Percentiles rank a stretch among this genome's conserved stretches.
These are phyloP conservation scores for Myotis brandtii DNA, from an alignment of 2,113 vertebrate species.

Conservation along the genomic window DNA sequence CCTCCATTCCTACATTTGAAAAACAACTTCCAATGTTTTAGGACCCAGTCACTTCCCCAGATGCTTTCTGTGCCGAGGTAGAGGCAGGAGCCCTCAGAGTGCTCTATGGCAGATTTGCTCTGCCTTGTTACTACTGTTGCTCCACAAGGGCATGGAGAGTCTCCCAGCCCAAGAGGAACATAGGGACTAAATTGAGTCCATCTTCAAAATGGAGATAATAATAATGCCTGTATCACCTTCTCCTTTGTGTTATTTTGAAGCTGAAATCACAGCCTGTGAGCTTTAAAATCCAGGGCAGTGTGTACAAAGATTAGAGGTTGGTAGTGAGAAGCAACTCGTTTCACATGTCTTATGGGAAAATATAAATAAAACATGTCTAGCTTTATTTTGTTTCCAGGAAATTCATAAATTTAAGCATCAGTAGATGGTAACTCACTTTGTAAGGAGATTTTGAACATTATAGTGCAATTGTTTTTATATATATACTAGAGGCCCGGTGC, in stretches of 20 bases:
- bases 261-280: neutral
- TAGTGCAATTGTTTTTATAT: neutral
- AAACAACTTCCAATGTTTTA: neutral
- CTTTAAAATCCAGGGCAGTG: neutral
- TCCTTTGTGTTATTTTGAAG: neutral
- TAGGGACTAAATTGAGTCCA: neutral
- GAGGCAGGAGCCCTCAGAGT: neutral
- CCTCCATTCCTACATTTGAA: neutral
- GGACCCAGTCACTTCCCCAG: neutral
- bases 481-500: no score
- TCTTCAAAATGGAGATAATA: neutral
- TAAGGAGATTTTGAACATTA: neutral
- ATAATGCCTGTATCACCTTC: neutral
- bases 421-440: neutral
- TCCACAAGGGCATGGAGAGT: neutral
- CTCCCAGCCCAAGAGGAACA: neutral
- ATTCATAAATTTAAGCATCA: neutral
- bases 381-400: slow-evolving; percentile 33
- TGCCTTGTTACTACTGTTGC: neutral
- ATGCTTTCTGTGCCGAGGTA: neutral
- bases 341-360: neutral
- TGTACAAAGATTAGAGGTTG: neutral
- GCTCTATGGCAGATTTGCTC: neutral
- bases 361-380: neutral
- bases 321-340: neutral